These are phyloP conservation scores for Heteractis magnifica DNA, from an alignment of 92 coral and sea anemone genomes.

Conservation along the genomic window DNA sequence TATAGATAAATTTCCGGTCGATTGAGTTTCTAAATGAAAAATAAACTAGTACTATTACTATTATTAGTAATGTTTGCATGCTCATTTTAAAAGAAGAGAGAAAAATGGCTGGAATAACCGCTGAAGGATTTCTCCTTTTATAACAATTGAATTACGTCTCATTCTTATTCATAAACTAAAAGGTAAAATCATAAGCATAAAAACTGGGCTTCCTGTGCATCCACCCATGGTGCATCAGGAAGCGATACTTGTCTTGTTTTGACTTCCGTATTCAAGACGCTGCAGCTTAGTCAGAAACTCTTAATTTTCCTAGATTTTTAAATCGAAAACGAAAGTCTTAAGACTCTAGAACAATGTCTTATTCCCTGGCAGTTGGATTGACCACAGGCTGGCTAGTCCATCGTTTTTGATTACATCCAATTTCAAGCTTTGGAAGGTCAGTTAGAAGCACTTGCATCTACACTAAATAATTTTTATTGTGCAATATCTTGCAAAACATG, in stretches of 20 bases:
- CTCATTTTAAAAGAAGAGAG: background rate
- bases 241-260: background rate
- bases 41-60: too few species aligned
- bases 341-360: background rate
- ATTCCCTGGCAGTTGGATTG: background rate
- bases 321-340: slow-evolving; percentile 4
- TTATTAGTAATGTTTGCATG: too few species aligned
- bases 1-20: background rate
- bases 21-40: too few species aligned
- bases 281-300: background rate
- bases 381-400: background rate
- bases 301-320: background rate
- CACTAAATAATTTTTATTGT: background rate
- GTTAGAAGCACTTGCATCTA: background rate
- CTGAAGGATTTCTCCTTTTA: too few species aligned
- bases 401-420: background rate
- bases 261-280: background rate
- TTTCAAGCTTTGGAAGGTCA: background rate
- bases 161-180: too few species aligned
- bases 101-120: background rate
- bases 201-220: background rate
- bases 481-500: background rate
- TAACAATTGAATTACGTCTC: too few species aligned
- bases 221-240: slow-evolving; percentile 8
- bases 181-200: too few species aligned